A percentile compares a stretch with the other conserved stretches of the same genome.
Evolutionary conservation across 2,888 invertebrate species (phyloP).

Genomic region (Diabrotica balteata): DNA sequence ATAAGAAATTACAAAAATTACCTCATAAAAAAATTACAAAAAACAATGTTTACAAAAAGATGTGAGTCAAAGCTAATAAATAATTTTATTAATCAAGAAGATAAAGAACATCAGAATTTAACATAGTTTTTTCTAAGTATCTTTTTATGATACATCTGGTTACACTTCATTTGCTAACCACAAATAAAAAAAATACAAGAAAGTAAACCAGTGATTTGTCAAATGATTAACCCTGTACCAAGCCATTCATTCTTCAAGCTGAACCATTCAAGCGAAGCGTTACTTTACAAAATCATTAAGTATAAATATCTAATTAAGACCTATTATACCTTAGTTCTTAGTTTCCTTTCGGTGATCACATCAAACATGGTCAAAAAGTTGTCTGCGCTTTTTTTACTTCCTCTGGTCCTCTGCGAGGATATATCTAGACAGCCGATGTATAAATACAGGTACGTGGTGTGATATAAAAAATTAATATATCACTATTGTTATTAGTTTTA

Average conservation of each 20-base stretch:
- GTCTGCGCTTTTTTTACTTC: conserved; percentile 17
- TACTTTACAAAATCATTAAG: conserved; percentile 38
- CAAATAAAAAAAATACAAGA: conserved; percentile 13
- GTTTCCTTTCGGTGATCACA: conserved; percentile 13
- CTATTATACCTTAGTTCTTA: conserved; percentile 27
- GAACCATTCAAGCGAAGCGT: conserved; percentile 41
- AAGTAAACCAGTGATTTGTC: conserved; percentile 14
- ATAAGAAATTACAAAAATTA: no score
- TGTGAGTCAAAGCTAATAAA: no score
- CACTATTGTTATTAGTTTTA: no score
- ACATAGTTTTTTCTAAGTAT: no score
- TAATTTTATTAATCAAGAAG: no score
- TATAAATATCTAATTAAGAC: conserved; percentile 41
- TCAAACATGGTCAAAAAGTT: conserved; percentile 20
- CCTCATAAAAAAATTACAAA: no score
- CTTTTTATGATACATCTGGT: background rate
- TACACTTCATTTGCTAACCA: background rate
- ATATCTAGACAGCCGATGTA: conserved; percentile 46
- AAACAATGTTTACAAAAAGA: no score
- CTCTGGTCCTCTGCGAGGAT: conserved; percentile 7
- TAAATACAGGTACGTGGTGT: conserved; percentile 55
- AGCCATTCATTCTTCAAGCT: no score
- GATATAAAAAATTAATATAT: no score
- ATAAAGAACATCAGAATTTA: no score
- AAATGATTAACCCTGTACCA: conserved; percentile 27